Evolutionary conservation across 2,113 vertebrate genomes (phyloP).

Genomic region (Sialia sialis): DNA sequence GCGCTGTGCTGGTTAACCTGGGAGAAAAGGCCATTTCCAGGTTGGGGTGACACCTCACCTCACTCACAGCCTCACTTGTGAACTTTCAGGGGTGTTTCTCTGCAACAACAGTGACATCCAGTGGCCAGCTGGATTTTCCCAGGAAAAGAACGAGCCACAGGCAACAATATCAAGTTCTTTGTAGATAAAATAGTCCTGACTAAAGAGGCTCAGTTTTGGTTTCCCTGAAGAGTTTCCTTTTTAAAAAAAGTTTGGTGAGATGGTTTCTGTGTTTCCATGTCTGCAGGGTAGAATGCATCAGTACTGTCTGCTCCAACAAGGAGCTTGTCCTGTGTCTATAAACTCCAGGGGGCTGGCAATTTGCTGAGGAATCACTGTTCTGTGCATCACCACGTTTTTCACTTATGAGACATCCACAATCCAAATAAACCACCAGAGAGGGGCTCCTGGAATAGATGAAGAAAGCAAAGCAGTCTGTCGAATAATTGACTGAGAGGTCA

Average conservation of each 20-base stretch:
- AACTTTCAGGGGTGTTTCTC: not conserved
- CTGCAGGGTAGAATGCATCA: not conserved
- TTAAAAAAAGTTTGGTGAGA: not conserved
- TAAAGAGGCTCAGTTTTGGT: not conserved
- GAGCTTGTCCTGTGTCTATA: not conserved
- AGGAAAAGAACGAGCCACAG: not conserved
- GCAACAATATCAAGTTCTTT: not conserved
- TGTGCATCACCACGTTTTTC: not conserved
- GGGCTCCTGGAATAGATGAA: not conserved
- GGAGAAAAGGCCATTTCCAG: not conserved
- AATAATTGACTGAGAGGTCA: not conserved
- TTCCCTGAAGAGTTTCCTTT: not conserved
- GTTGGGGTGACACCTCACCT: not conserved
- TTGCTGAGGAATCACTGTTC: not conserved
- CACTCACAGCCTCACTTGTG: slow-evolving; percentile 3
- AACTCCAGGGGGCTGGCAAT: not conserved
- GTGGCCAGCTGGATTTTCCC: slow-evolving; percentile 18
- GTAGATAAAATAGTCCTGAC: not conserved
- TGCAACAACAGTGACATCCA: slow-evolving; percentile 62
- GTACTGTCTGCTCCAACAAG: not conserved
- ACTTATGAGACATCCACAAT: not conserved
- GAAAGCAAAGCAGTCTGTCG: not conserved
- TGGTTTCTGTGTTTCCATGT: not conserved
- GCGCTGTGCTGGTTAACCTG: not conserved
- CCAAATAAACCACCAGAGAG: not conserved